Evolutionary conservation across 1,140 invertebrate species (phyloP).

Genomic region (Sinonovacula constricta): DNA sequence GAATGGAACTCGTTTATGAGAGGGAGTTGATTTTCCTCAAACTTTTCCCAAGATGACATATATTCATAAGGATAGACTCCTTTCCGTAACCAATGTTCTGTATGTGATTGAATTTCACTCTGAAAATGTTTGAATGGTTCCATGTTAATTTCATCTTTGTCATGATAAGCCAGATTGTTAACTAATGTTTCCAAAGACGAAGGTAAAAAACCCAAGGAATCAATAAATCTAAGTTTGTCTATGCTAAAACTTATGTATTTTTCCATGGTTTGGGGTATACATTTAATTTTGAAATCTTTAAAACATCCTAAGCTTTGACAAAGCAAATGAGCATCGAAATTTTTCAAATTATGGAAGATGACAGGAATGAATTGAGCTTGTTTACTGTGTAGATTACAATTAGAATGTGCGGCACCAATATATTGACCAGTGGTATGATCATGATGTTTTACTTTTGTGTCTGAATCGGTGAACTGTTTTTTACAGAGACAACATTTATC

Average conservation of each 20-base stretch:
- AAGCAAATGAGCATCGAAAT: slow-evolving; percentile 76
- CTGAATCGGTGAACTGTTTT: slow-evolving; percentile 40
- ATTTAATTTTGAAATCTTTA: slow-evolving; percentile 64
- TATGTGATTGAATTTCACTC: slow-evolving; percentile 8
- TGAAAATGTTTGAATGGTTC: slow-evolving; percentile 30
- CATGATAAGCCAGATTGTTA: slow-evolving; percentile 38
- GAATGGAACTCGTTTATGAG: slow-evolving; percentile 25
- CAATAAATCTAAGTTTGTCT: slow-evolving; percentile 46
- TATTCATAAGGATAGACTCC: slow-evolving; percentile 49
- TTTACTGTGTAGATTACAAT: slow-evolving; percentile 41
- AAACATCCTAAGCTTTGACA: too few species aligned
- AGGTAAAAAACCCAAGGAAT: slow-evolving; percentile 34
- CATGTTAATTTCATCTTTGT: too few species aligned
- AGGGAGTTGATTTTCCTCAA: slow-evolving; percentile 31
- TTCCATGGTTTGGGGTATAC: slow-evolving; percentile 77
- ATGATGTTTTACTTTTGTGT: slow-evolving; percentile 24
- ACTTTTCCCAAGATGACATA: slow-evolving; percentile 28
- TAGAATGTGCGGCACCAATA: slow-evolving; percentile 34
- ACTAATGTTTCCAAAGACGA: slow-evolving; percentile 23
- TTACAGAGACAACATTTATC: slow-evolving; percentile 22
- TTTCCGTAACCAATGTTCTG: slow-evolving; percentile 36
- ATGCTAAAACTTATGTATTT: slow-evolving; percentile 53
- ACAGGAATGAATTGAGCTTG: slow-evolving; percentile 61
- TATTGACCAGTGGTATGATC: slow-evolving; percentile 41
- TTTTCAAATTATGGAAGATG: slow-evolving; percentile 76